These are phyloP conservation scores for Colistium nudipinnis DNA, from an alignment of 2,113 vertebrate genomes.

Conservation along the genomic window DNA sequence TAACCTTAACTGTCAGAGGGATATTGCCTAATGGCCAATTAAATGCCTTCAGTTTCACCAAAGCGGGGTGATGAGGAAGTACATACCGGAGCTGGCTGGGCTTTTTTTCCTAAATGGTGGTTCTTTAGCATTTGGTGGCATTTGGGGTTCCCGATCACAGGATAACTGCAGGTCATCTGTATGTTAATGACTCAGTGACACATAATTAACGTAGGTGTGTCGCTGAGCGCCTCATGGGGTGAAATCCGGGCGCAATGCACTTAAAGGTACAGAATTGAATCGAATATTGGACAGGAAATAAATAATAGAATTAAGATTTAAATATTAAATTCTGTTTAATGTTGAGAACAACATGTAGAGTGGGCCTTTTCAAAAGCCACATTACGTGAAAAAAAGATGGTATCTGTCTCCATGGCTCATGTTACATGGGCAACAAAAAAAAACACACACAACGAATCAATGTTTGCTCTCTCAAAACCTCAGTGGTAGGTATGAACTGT, in stretches of 20 bases:
- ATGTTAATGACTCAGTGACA: conserved; percentile 82
- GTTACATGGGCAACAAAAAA: no score
- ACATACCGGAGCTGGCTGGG: conserved; percentile 63
- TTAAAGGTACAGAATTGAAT: conserved; percentile 4
- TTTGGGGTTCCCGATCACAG: conserved; percentile 75
- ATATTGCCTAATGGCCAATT: conserved; percentile 66
- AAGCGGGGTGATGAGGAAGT: conserved; percentile 64
- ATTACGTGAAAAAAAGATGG: no score
- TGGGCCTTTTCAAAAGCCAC: no score
- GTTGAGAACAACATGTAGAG: no score
- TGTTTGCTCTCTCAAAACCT: no score
- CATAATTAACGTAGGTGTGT: conserved; percentile 75
- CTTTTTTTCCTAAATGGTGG: conserved; percentile 79
- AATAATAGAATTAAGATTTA: neutral
- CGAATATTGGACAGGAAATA: neutral
- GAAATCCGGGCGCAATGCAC: conserved; percentile 3
- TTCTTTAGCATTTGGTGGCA: conserved; percentile 84
- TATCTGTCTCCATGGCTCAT: no score
- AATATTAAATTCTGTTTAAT: no score
- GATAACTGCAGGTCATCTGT: conserved; percentile 82
- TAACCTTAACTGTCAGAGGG: conserved; percentile 61
- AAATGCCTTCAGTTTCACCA: conserved; percentile 73
- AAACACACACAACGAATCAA: no score
- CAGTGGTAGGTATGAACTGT: no score
- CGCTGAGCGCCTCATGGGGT: conserved; percentile 50